A percentile compares a stretch with the other conserved stretches of the same genome.
These are phyloP conservation scores for Nyctereutes procyonoides DNA, from an alignment of 2,113 vertebrate species.

Conservation along the genomic window DNA sequence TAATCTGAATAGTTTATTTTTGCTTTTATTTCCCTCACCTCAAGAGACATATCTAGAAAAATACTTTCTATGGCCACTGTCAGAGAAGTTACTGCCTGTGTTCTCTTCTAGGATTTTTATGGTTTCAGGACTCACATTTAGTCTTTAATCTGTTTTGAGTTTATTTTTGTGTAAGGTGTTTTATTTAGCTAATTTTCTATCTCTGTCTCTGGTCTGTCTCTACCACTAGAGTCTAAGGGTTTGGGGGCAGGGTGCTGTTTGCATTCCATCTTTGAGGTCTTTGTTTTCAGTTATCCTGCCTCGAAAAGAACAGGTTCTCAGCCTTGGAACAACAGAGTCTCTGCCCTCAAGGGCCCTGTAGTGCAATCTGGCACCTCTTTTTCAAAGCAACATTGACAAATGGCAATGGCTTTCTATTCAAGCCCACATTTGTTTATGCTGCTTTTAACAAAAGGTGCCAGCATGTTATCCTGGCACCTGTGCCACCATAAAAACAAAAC, in stretches of 20 bases:
- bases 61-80: background rate
- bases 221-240: background rate
- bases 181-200: background rate
- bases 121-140: background rate
- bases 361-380: conserved; percentile 40
- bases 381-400: conserved; percentile 60
- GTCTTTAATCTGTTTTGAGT: background rate
- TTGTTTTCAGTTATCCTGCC: background rate
- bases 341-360: background rate
- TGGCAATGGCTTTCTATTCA: conserved; percentile 30
- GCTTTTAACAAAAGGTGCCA: conserved; percentile 12
- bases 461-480: background rate
- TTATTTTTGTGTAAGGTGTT: background rate
- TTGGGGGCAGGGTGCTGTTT: background rate
- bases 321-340: background rate
- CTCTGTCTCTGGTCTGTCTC: background rate
- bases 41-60: background rate
- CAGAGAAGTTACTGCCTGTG: background rate
- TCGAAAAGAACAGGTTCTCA: background rate
- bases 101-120: background rate
- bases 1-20: background rate
- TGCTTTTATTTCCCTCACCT: background rate
- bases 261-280: background rate
- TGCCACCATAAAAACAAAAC: background rate
- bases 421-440: conserved; percentile 46